Percentiles rank a stretch among this genome's conserved stretches.
These are phyloP conservation scores for Gallirallus australis DNA, from an alignment of 2,797 vertebrate genomes.

Conservation along the genomic window DNA sequence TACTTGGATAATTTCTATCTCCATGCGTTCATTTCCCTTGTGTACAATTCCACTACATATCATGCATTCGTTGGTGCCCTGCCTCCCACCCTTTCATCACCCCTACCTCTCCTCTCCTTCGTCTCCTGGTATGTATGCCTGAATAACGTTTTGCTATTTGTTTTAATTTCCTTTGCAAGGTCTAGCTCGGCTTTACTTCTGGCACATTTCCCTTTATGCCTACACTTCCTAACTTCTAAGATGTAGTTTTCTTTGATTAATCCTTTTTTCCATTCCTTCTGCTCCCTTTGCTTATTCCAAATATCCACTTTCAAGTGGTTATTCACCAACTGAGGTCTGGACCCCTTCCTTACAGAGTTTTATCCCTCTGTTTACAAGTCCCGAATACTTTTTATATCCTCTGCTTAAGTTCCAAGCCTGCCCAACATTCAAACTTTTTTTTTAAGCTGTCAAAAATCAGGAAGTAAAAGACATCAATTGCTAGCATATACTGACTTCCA, in stretches of 20 bases:
- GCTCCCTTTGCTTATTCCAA: constrained; percentile 31
- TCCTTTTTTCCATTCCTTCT: constrained; percentile 52
- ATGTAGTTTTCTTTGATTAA: constrained; percentile 32
- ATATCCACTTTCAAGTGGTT: constrained; percentile 48
- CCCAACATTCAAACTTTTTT: neutral
- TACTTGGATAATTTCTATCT: constrained; percentile 18
- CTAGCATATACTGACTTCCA: neutral
- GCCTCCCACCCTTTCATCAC: constrained; percentile 22
- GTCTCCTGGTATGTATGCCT: neutral
- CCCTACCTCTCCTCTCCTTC: neutral
- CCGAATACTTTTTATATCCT: neutral
- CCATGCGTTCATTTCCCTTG: constrained; percentile 9
- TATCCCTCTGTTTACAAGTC: neutral
- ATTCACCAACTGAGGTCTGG: neutral
- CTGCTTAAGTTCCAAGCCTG: constrained; percentile 2
- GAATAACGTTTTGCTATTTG: constrained; percentile 49
- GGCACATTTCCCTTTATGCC: constrained; percentile 35
- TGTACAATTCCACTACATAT: constrained; percentile 25
- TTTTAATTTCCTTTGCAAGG: constrained; percentile 49
- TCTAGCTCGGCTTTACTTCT: constrained; percentile 12
- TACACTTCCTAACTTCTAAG: constrained; percentile 43
- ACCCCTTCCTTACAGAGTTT: neutral
- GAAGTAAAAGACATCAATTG: neutral
- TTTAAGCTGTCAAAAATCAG: neutral
- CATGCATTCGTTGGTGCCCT: constrained; percentile 1